These are phyloP conservation scores for Calypte anna DNA, from an alignment of 2,113 vertebrate genomes.

Conservation along the genomic window DNA sequence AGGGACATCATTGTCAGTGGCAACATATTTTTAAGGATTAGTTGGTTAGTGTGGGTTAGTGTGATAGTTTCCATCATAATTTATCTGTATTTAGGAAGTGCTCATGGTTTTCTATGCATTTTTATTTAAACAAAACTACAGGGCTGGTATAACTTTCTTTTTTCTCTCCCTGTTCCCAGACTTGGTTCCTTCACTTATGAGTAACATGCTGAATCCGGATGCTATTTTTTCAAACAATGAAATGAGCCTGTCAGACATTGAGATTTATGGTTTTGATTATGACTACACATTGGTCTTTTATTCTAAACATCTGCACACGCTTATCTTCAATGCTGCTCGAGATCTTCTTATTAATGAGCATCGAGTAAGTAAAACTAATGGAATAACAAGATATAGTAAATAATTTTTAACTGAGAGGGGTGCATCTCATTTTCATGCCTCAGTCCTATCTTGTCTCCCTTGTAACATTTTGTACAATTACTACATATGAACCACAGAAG, in stretches of 20 bases:
- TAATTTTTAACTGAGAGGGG: neutral
- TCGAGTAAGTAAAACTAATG: conserved; percentile 79
- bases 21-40: neutral
- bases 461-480: neutral
- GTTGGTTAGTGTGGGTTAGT: neutral
- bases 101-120: neutral
- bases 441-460: neutral
- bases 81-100: neutral
- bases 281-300: conserved; percentile 98
- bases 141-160: neutral
- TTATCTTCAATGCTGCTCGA: conserved; percentile 94
- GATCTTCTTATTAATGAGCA: conserved; percentile 94
- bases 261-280: conserved; percentile 98
- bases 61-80: neutral
- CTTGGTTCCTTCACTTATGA: conserved; percentile 84
- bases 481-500: neutral
- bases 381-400: neutral
- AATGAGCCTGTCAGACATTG: conserved; percentile 92
- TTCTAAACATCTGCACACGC: conserved; percentile 91
- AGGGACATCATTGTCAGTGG: neutral
- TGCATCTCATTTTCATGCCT: neutral
- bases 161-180: conserved; percentile 68
- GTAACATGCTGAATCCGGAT: conserved; percentile 88
- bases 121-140: neutral
- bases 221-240: conserved; percentile 98